phyloP scores from a whole-genome alignment of 2,113 vertebrate genomes.

The Scortum barcoo region DNA sequence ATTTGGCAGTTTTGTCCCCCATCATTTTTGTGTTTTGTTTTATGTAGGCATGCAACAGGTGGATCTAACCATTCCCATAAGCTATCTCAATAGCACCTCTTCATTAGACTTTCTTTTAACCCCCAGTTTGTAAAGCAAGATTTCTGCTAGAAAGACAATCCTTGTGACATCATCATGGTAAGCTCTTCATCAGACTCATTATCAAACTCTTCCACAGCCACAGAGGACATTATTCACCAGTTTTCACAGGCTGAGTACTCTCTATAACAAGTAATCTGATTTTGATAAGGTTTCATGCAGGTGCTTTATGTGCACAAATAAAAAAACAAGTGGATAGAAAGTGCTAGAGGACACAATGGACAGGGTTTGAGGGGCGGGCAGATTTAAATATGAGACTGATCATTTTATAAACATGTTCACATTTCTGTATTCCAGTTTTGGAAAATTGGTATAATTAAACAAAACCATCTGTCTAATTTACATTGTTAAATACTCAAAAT shows the following conservation, averaged over 20 bases:
- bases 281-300: neutral
- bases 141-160: neutral
- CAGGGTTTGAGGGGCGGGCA: neutral
- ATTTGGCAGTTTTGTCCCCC: neutral
- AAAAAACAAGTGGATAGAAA: neutral
- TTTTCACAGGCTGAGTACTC: neutral
- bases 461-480: neutral
- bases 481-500: neutral
- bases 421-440: neutral
- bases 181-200: neutral
- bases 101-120: no score
- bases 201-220: neutral
- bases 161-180: neutral
- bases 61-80: neutral
- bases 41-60: neutral
- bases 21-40: neutral
- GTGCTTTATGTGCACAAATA: neutral
- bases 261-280: neutral
- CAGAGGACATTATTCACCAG: neutral
- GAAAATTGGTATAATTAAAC: constrained; percentile 13
- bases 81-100: neutral
- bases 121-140: neutral
- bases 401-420: neutral
- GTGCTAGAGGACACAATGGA: neutral
- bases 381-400: neutral